Evolutionary conservation across 1,140 invertebrate species (phyloP).

Genomic region (Copidosoma floridanum): DNA sequence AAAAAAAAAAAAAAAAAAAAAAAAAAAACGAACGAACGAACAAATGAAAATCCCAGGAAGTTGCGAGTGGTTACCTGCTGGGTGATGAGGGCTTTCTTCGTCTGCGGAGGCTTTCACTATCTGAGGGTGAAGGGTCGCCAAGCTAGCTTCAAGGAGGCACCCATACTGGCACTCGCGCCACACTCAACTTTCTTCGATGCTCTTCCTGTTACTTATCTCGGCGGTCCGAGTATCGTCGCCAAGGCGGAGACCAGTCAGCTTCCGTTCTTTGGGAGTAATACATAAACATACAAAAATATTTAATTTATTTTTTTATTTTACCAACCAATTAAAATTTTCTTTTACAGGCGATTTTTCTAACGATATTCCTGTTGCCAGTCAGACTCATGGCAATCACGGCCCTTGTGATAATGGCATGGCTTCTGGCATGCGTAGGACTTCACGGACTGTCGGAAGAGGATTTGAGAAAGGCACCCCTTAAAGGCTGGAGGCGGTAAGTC

Average conservation of each 20-base stretch:
- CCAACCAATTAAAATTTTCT: conserved; percentile 24
- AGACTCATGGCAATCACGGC: conserved; percentile 72
- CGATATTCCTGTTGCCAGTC: conserved; percentile 74
- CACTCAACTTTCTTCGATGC: conserved; percentile 91
- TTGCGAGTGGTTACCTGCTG: conserved; percentile 63
- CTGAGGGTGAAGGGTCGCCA: conserved; percentile 68
- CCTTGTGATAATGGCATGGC: conserved; percentile 76
- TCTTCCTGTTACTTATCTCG: conserved; percentile 75
- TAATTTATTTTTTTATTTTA: too few relatives aligned
- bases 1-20: too few relatives aligned
- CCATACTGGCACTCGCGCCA: conserved; percentile 83
- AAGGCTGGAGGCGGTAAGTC: conserved; percentile 79
- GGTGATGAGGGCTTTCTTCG: conserved; percentile 74
- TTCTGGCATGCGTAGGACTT: conserved; percentile 76
- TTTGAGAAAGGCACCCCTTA: conserved; percentile 69
- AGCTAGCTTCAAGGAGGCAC: conserved; percentile 70
- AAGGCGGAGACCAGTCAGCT: conserved; percentile 77
- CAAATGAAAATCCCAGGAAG: conserved; percentile 48
- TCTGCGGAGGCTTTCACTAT: conserved; percentile 76
- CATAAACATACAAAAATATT: too few relatives aligned
- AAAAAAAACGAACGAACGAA: conserved; percentile 23
- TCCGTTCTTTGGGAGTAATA: conserved; percentile 86
- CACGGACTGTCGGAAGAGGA: conserved; percentile 75
- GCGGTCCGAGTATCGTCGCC: conserved; percentile 83
- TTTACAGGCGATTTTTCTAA: conserved; percentile 75